Evolutionary conservation across 2,113 vertebrate genomes (phyloP).

Genomic region (Cochlearius cochlearius): DNA sequence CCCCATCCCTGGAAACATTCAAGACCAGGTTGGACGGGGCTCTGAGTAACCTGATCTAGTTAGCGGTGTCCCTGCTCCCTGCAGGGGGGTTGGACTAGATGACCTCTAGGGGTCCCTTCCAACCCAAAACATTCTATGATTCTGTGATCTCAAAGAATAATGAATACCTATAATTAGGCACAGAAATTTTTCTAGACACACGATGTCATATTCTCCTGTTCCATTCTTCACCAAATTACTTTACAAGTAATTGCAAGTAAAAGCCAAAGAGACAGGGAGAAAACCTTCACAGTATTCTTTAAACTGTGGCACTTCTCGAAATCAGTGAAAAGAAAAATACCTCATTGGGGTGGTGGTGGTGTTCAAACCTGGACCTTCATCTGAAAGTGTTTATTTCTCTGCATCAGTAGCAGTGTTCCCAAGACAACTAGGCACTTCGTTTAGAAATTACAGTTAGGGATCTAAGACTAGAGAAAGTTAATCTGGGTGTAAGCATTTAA

Average conservation of each 20-base stretch:
- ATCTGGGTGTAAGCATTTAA: not conserved
- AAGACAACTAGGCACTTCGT: not conserved
- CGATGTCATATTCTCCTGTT: not conserved
- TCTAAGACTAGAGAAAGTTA: not conserved
- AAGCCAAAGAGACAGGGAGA: accelerated
- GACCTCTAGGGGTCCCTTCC: no score
- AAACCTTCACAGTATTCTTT: not conserved
- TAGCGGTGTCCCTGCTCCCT: no score
- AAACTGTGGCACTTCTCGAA: not conserved
- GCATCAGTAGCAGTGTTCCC: not conserved
- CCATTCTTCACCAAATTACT: not conserved
- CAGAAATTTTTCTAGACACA: accelerated
- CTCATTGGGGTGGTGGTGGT: accelerated
- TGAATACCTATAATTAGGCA: not conserved
- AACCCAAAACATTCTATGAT: no score
- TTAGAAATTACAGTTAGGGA: not conserved
- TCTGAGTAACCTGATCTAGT: no score
- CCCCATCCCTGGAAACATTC: no score
- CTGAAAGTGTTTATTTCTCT: not conserved
- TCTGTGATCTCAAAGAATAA: not conserved
- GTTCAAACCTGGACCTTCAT: not conserved
- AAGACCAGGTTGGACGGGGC: no score
- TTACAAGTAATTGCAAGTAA: not conserved
- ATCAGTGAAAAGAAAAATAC: no score
- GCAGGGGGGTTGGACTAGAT: no score